phyloP scores from a whole-genome alignment of 1,140 invertebrate species.

The Eufriesea mexicana region DNA sequence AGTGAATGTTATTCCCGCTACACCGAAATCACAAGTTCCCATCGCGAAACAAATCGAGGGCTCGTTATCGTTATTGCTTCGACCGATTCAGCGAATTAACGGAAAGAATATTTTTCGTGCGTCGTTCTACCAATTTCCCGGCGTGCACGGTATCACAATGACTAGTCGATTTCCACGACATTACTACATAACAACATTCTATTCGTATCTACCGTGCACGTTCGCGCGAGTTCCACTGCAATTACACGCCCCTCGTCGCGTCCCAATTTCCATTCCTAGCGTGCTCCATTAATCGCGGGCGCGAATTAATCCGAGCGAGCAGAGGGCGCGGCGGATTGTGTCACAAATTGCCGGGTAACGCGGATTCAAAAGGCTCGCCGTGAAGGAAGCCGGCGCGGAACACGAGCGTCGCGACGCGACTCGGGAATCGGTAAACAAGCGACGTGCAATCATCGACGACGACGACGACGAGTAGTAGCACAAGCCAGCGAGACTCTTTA shows the following conservation, averaged over 20 bases:
- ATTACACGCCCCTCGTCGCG: constrained; percentile 20
- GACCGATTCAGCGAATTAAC: neutral
- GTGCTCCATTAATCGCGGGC: constrained; percentile 27
- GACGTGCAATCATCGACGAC: constrained; percentile 34
- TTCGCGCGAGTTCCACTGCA: neutral
- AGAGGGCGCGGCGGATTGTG: neutral
- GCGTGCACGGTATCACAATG: neutral
- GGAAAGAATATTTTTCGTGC: neutral
- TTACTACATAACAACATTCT: constrained; percentile 25
- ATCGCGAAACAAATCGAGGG: no score
- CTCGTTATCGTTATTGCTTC: no score
- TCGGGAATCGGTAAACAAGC: constrained; percentile 10
- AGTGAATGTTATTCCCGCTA: neutral
- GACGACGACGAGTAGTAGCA: neutral
- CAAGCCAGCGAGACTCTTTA: constrained; percentile 17
- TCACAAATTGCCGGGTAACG: constrained; percentile 7
- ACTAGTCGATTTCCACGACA: neutral
- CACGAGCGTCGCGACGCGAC: neutral
- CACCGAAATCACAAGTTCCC: neutral
- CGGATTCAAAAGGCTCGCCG: neutral
- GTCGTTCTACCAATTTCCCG: neutral
- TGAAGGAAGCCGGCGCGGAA: no score
- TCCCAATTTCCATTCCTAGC: constrained; percentile 18
- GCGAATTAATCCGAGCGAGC: constrained; percentile 28
- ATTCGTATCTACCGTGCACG: neutral